Evolutionary conservation across 2,888 invertebrate species (phyloP).

Genomic region (Erebia ligea): DNA sequence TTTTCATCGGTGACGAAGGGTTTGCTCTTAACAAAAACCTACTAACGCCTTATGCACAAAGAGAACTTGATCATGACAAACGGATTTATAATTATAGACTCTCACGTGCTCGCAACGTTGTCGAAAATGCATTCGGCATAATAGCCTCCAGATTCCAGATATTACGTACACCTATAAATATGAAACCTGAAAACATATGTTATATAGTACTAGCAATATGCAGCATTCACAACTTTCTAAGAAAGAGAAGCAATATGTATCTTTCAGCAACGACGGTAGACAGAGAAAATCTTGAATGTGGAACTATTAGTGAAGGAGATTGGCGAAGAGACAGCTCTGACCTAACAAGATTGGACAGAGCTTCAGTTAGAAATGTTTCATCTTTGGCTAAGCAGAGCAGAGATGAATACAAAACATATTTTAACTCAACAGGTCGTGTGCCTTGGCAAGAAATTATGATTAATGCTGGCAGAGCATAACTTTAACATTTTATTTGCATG

Average conservation of each 20-base stretch:
- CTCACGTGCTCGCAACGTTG: not conserved
- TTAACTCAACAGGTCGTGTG: too few species aligned
- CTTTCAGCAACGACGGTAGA: not conserved
- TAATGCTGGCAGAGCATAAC: too few species aligned
- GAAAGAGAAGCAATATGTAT: too few species aligned
- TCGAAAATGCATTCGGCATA: slow-evolving; percentile 1
- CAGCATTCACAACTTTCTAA: too few species aligned
- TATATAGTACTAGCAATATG: too few species aligned
- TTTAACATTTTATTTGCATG: too few species aligned
- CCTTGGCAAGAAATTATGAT: too few species aligned
- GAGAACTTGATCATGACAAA: not conserved
- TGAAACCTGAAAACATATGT: not conserved
- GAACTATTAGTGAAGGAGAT: slow-evolving; percentile 4
- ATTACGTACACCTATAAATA: slow-evolving; percentile 5
- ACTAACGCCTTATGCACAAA: not conserved
- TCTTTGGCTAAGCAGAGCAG: too few species aligned
- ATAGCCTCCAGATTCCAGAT: not conserved
- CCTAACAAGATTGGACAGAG: too few species aligned
- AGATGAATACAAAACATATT: too few species aligned
- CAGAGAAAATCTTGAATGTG: slow-evolving; percentile 4
- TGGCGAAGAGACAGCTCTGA: not conserved
- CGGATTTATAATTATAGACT: slow-evolving; percentile 1
- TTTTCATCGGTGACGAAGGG: not conserved
- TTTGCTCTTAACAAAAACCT: not conserved
- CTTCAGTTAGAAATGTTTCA: too few species aligned